These are phyloP conservation scores for Tachypleus tridentatus DNA, from an alignment of 1,140 invertebrate genomes.

Conservation along the genomic window DNA sequence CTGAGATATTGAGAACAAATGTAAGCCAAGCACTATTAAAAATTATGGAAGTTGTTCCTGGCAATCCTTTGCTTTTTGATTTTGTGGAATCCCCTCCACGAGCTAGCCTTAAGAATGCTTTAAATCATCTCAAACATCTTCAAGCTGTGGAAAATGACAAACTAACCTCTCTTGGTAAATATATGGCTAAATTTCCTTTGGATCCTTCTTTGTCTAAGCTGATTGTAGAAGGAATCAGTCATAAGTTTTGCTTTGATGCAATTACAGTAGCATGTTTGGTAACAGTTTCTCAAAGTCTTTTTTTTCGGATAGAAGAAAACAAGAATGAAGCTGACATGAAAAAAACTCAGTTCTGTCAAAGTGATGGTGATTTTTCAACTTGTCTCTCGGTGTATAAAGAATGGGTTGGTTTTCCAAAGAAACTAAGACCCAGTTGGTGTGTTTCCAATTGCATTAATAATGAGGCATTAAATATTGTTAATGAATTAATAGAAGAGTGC, in stretches of 20 bases:
- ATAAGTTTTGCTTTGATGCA: constrained; percentile 77
- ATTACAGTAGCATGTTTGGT: constrained; percentile 72
- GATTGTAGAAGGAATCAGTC: constrained; percentile 58
- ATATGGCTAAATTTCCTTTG: constrained; percentile 87
- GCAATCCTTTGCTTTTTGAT: constrained; percentile 53
- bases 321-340: constrained; percentile 40
- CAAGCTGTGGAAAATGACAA: constrained; percentile 64
- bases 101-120: constrained; percentile 61
- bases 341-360: constrained; percentile 42
- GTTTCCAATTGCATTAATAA: constrained; percentile 17
- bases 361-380: constrained; percentile 86
- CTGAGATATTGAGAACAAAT: constrained; percentile 86
- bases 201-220: constrained; percentile 76
- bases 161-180: constrained; percentile 63
- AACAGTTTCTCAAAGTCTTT: constrained; percentile 77
- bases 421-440: constrained; percentile 13
- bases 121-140: constrained; percentile 81
- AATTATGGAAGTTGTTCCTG: constrained; percentile 86
- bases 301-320: constrained; percentile 39
- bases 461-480: constrained; percentile 9
- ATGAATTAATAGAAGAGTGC: constrained; percentile 34
- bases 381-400: constrained; percentile 67
- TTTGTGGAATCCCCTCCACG: constrained; percentile 59
- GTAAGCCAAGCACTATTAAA: constrained; percentile 73
- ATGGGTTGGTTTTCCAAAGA: constrained; percentile 13